A percentile compares a stretch with the other conserved stretches of the same genome.
Conservation (phyloP, 2,797 vertebrate genomes). For the Falco berigora region DNA sequence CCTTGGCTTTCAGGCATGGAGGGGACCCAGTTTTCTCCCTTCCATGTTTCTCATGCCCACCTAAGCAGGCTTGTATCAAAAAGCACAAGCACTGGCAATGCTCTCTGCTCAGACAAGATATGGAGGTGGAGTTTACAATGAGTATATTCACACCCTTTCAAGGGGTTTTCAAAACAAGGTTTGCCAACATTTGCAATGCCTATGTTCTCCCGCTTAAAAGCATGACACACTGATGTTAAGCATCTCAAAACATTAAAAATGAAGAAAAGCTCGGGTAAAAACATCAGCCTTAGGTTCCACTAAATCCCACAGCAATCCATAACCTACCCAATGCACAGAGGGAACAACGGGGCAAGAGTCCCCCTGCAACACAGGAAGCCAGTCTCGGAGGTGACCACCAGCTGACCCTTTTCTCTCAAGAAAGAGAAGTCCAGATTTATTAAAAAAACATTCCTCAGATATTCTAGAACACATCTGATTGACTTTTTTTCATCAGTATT, state of each 20-base stretch:
- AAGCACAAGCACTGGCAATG: neutral
- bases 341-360: neutral
- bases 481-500: neutral
- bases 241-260: neutral
- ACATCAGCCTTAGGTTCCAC: neutral
- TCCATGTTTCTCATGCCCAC: neutral
- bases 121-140: fast-evolving
- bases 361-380: neutral
- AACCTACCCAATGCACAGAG: neutral
- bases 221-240: neutral
- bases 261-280: neutral
- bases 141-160: neutral
- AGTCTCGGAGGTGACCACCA: neutral
- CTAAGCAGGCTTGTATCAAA: neutral
- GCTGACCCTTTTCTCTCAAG: neutral
- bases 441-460: neutral
- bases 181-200: neutral
- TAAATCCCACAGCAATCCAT: neutral
- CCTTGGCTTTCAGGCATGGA: neutral
- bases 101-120: neutral
- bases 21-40: neutral
- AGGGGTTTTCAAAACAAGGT: neutral
- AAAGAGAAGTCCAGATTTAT: neutral
- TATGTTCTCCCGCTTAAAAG: neutral
- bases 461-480: neutral